Base-by-base conservation (phyloP, 2,797 vertebrate genomes). In the Karalla daura region DNA sequence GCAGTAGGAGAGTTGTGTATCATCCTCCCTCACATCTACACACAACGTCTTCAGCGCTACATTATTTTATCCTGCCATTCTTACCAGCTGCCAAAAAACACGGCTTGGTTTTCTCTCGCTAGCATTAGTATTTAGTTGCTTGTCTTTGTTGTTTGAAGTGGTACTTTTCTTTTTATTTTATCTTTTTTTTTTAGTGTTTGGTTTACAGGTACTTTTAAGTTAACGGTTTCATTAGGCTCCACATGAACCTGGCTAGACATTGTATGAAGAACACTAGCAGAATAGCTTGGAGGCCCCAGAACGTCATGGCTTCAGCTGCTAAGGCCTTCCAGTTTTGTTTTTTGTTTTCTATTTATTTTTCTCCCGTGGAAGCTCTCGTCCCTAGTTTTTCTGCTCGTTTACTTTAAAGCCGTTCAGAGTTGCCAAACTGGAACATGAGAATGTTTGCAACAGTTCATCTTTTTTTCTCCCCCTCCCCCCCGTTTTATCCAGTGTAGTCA, bases 131-230 rank as follows among this genome's bases (percentile, higher is more conserved):
- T 89, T 63, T 53, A 79, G 68, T 80, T 78, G 63, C 91, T 81
- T 87, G 88, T 90, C 83, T 91, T 91, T 89, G 84, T 91, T 91
- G 37, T 64, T 83, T 87, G 89, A 92, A 92, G 80, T 88, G 94
- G 95, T 97, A 96, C 95, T 95, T 92, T 89, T 49, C 37, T 52
- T 41, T 35, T 92, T 89, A 49, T 41, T 52, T 41, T 35, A 17
- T 60, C 45, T 87, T 20, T 35, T 37, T 61, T 55, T 65, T 86
- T 91, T 91, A 88, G 87, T 95, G 94, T 97, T 96, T 95, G 94
- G 95, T 98, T 97, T 96, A 96, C 96, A 96, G 95, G 94, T 95
- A 95, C 95, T 65, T 7, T 70, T 82, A 85, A 92, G 87, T 73
- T 90, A 89, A 91, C 86, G 90, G 90, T 96, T 96, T 94, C 93